These are phyloP conservation scores for Lepidotrigona ventralis DNA, from an alignment of 1,140 invertebrate species.

Conservation along the genomic window DNA sequence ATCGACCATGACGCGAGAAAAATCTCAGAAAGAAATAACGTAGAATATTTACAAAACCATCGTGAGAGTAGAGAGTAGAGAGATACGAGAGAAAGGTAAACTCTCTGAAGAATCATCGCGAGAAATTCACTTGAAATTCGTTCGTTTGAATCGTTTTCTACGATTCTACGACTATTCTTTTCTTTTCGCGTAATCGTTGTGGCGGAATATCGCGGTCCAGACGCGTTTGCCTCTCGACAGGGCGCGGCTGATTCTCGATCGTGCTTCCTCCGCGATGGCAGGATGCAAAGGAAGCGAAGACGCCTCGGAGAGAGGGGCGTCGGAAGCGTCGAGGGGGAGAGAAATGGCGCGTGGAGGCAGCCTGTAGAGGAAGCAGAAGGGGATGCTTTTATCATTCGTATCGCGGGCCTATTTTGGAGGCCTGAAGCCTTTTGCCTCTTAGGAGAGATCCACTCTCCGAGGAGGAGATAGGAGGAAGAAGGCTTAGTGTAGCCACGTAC, in stretches of 20 bases:
- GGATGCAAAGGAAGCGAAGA: constrained; percentile 32
- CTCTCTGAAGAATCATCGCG: background rate
- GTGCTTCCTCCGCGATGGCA: constrained; percentile 27
- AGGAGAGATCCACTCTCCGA: constrained; percentile 39
- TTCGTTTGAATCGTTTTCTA: background rate
- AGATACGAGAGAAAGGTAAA: background rate
- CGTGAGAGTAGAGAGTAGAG: background rate
- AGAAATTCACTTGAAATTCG: background rate
- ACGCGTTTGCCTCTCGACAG: constrained; percentile 31
- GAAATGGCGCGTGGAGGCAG: constrained; percentile 9
- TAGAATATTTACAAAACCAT: background rate
- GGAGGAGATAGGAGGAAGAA: constrained; percentile 56
- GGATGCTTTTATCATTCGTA: constrained; percentile 65
- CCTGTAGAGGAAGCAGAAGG: constrained; percentile 17
- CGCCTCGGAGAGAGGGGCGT: background rate
- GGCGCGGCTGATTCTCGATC: constrained; percentile 57
- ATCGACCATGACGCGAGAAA: background rate
- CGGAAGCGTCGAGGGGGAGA: constrained; percentile 5
- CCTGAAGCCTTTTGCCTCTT: constrained; percentile 57
- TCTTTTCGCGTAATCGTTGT: background rate
- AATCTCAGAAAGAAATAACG: background rate
- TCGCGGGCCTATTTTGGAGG: constrained; percentile 59
- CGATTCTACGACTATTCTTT: background rate
- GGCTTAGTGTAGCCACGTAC: background rate
- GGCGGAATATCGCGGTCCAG: constrained; percentile 22